phyloP scores from a whole-genome alignment of 2,888 invertebrate genomes.

The Pimpla rufipes region DNA sequence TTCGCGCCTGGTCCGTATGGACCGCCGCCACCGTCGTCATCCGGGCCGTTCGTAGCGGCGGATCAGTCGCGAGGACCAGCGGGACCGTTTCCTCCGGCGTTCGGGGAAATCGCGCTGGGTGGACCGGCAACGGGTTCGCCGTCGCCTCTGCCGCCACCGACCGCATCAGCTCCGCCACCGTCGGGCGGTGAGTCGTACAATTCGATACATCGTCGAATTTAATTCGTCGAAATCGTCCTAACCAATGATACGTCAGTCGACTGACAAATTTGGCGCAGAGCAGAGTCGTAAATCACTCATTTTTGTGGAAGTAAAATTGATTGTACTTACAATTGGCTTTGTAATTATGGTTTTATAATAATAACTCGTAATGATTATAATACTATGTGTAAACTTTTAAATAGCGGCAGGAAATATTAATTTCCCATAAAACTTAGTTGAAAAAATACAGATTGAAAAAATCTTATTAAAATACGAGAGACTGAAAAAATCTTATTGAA shows the following conservation, averaged over 20 bases:
- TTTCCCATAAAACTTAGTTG: too few relatives aligned
- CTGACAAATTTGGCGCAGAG: too few relatives aligned
- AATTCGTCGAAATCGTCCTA: not conserved
- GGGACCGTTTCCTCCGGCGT: slow-evolving; percentile 43
- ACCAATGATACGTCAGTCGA: not conserved
- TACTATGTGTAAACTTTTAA: too few relatives aligned
- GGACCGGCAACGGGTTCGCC: slow-evolving; percentile 35
- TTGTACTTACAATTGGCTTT: too few relatives aligned
- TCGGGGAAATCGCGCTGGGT: slow-evolving; percentile 38
- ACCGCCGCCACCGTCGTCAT: slow-evolving; percentile 57
- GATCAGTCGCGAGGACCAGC: slow-evolving; percentile 33
- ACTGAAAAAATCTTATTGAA: too few relatives aligned
- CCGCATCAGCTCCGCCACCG: slow-evolving; percentile 55
- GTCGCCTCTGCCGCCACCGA: slow-evolving; percentile 45
- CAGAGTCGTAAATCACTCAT: too few relatives aligned
- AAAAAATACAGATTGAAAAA: too few relatives aligned
- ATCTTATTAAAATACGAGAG: too few relatives aligned
- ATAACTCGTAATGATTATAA: too few relatives aligned
- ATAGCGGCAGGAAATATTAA: too few relatives aligned
- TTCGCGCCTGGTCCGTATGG: slow-evolving; percentile 64
- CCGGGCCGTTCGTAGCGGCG: slow-evolving; percentile 60
- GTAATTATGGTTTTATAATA: too few relatives aligned
- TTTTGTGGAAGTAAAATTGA: too few relatives aligned
- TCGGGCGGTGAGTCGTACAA: slow-evolving; percentile 49
- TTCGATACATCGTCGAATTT: not conserved